phyloP scores from a whole-genome alignment of 2,797 vertebrate genomes.

The Tenualosa ilisha region DNA sequence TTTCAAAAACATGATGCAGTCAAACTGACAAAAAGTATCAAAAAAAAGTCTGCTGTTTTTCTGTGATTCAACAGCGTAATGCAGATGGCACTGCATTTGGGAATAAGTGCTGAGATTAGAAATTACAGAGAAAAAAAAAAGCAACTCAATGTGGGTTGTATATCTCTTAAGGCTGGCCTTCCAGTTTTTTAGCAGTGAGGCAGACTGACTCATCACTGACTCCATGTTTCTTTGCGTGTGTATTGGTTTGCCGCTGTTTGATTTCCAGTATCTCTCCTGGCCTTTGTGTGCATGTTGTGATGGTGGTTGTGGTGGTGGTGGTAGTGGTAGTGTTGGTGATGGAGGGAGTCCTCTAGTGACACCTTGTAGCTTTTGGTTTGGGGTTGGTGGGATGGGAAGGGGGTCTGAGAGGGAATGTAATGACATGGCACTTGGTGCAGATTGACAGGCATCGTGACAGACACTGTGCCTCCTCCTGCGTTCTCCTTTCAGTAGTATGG shows the following conservation, averaged over 20 bases:
- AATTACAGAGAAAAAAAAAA: constrained; percentile 51
- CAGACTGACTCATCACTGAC: constrained; percentile 49
- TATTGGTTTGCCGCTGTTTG: neutral
- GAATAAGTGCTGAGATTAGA: constrained; percentile 73
- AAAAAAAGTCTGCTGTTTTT: constrained; percentile 41
- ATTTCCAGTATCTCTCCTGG: neutral
- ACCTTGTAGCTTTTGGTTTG: neutral
- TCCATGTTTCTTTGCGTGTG: constrained; percentile 33
- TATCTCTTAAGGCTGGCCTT: constrained; percentile 69
- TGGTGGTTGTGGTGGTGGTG: neutral
- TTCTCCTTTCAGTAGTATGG: constrained; percentile 79
- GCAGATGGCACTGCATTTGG: constrained; percentile 61
- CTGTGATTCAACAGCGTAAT: constrained; percentile 43
- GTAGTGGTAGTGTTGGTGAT: neutral
- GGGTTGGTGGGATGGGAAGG: neutral
- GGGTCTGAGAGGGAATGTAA: constrained; percentile 74
- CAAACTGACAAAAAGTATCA: constrained; percentile 58
- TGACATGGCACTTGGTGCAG: constrained; percentile 79
- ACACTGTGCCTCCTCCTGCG: constrained; percentile 54
- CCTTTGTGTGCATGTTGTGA: neutral
- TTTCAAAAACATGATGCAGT: constrained; percentile 56
- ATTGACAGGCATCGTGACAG: constrained; percentile 64
- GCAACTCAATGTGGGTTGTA: constrained; percentile 38
- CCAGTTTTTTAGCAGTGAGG: constrained; percentile 12
- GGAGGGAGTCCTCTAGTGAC: neutral